Evolutionary conservation across 2,113 vertebrate genomes (phyloP), one percentile per base, ranked within the genome.

Genomic region (Lucifuga dentata): DNA sequence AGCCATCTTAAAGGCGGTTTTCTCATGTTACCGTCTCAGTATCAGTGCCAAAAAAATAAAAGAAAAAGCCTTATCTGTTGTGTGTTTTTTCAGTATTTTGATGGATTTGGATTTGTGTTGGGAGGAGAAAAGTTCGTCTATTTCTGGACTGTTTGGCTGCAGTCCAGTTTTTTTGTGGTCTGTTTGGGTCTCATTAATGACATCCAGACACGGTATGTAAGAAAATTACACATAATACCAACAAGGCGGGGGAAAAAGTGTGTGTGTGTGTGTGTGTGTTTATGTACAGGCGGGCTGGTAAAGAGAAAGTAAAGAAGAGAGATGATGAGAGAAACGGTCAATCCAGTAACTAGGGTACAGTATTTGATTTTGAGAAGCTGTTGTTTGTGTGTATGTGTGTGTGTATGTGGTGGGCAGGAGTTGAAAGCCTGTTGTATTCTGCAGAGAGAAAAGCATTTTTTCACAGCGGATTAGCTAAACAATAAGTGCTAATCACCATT

Each of bases 1-100:
- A 86, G 73, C 80, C 86, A 90, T 84, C 82, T 89, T 90, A 80
- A 79, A 81, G 70, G 16, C 68, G 52, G 69, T 74, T 81, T 80
- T 56, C 50, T 86, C 69, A 35, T 64, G 70, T 87, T 86, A 87
- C 78, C 76, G 75, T 88, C 68, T 88, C 78, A 50, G 72, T 46
- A 19, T 73, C 48, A 12, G 26, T 41, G 46, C 68, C 52, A 65
- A 38, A 79, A 38, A 79, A 51, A 71, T 33, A 11, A 49, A 62
- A 57, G 21, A 76, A 60, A 1, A 33, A 39, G 44, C 45, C 48
- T 44, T 21, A 45, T 53, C 43, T 20, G 15, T 76, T 46, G 13
- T 38, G 38, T 44, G 60, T 61, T 70, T 12, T 52, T 43, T 43
- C 7, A 35, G 5, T 38, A 55, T 56, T 64, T 72, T 38, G 43